A percentile compares a stretch with the other conserved stretches of the same genome.
Evolutionary conservation across 2,113 vertebrate species (phyloP).

Genomic region (Bujurquina vittata): DNA sequence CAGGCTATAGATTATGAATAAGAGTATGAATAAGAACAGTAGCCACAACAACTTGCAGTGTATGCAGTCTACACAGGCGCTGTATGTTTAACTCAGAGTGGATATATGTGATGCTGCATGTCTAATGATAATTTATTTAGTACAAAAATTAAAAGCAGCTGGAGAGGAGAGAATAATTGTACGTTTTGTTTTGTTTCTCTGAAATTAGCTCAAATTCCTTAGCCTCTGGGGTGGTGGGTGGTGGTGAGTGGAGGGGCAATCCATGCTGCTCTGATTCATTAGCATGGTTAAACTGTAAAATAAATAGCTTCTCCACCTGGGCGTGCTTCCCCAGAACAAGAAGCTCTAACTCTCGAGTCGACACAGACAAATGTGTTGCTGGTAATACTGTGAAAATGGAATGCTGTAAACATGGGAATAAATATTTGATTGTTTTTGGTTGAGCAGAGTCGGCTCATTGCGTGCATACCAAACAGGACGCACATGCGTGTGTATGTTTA

Average conservation of each 20-base stretch:
- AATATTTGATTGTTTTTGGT: conserved; percentile 53
- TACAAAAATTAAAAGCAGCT: neutral
- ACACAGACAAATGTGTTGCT: conserved; percentile 8
- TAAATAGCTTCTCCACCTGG: neutral
- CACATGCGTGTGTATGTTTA: neutral
- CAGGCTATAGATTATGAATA: neutral
- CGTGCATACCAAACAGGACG: conserved; percentile 23
- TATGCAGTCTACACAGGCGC: neutral
- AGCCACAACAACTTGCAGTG: neutral
- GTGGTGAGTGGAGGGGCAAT: no score
- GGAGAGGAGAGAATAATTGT: neutral
- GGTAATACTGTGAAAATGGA: conserved; percentile 1
- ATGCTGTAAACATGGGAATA: conserved; percentile 37
- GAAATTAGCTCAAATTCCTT: neutral
- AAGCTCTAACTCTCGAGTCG: conserved; percentile 4
- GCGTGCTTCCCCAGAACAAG: neutral
- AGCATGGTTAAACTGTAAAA: conserved; percentile 10
- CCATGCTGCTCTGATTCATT: neutral
- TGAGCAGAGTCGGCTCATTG: conserved; percentile 11
- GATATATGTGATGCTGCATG: neutral
- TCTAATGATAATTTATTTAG: neutral
- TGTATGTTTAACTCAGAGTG: neutral
- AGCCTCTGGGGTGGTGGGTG: no score
- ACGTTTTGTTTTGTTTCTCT: neutral
- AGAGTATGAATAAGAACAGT: neutral